These are phyloP conservation scores for Heliconius sara DNA, from an alignment of 2,888 invertebrate species.

Conservation along the genomic window DNA sequence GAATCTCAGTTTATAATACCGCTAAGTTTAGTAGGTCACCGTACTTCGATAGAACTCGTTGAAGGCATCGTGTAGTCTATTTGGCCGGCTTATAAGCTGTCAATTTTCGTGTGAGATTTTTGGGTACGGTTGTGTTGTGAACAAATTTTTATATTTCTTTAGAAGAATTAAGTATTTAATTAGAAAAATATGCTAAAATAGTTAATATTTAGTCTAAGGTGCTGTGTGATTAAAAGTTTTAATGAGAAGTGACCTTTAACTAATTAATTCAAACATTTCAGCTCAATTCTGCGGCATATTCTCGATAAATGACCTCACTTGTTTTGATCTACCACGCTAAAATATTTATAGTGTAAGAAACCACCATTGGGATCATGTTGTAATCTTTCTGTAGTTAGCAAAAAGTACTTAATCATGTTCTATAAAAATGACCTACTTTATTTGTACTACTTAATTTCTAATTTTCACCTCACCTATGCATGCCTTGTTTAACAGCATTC, in stretches of 20 bases:
- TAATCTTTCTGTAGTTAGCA: constrained; percentile 22
- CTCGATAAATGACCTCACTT: constrained; percentile 62
- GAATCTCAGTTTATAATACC: constrained; percentile 58
- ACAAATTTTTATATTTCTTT: constrained; percentile 47
- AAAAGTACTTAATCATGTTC: constrained; percentile 35
- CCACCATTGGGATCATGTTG: constrained; percentile 1
- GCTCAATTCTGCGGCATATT: constrained; percentile 27
- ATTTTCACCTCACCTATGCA: constrained; percentile 41
- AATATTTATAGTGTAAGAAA: constrained; percentile 21
- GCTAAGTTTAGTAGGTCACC: constrained; percentile 54
- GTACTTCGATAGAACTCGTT: constrained; percentile 22
- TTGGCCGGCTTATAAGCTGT: constrained; percentile 43
- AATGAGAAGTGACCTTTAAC: constrained; percentile 21
- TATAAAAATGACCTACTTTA: constrained; percentile 49
- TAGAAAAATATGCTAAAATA: constrained; percentile 20
- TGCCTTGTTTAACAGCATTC: neutral
- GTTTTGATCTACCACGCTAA: constrained; percentile 49
- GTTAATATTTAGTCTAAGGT: constrained; percentile 31
- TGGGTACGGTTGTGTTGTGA: constrained; percentile 58
- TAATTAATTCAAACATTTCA: constrained; percentile 4
- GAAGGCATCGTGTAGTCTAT: constrained; percentile 29
- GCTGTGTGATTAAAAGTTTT: constrained; percentile 38
- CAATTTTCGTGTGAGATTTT: constrained; percentile 61
- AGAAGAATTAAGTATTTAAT: constrained; percentile 39
- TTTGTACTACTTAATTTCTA: constrained; percentile 29